Base-by-base conservation (phyloP, 1,140 invertebrate genomes). In the Cotesia chilonis region DNA sequence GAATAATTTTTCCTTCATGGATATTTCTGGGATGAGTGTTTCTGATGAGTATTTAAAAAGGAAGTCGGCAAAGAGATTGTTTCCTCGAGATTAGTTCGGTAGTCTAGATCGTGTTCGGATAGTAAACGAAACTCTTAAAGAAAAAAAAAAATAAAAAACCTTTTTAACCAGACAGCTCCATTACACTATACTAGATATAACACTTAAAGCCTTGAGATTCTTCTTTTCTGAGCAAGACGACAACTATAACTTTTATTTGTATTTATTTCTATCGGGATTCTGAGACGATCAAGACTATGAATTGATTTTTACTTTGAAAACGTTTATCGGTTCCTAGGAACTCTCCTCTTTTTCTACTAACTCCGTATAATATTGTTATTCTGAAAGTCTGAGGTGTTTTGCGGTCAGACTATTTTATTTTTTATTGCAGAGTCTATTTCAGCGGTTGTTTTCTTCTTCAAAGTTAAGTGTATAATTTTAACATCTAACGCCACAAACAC, bases 81-180 rank as follows among this genome's bases (percentile, higher is more conserved):
- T 69, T 69, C 68, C 38, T 59, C 41, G 59, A 60, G 70, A 75
- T 72, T 47, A 72, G 70, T 75, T 67, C 72, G 70, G 70, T 75
- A 70, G 74, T 61, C 66, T 64, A 74, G 73, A 74, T 74, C 70
- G 70, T 74, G 73, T 74, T 64, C 59, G 73, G 73, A 74, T 74
- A 74, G 63, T 36, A 52, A 64, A 68, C 64, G 68, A 51, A 68
- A 68, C 57, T 75, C 61, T 66, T 37, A 12, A 20, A 66, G 7
- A 28, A 55, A 54, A 28, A 20, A 20, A 57, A 66, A 28, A 28
- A 28, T 28, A 20, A 41, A 41, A 61, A 70, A 73, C 54, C 60
- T 36, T 12, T 63, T 36, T 12, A 12, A 38, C 28, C 60, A 63
- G 60, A 72, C 74, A 71, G 71, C 71, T 75, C 71, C 74, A 75